Evolutionary conservation across 2,113 vertebrate species (phyloP).

Genomic region (Campylomormyrus numenius): DNA sequence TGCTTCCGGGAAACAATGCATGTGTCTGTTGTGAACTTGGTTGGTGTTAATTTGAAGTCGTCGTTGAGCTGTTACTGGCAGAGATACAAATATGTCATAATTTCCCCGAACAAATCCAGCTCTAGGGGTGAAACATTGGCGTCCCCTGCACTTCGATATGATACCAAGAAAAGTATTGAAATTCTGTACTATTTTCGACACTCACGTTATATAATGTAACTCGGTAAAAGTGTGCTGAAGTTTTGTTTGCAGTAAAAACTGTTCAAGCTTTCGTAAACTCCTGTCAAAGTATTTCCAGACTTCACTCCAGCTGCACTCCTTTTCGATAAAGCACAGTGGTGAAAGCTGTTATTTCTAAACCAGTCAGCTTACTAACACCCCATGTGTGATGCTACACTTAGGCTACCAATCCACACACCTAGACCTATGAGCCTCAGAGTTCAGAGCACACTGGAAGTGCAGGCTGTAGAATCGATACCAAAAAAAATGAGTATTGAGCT

Average conservation of each 20-base stretch:
- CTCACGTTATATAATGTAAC: background rate
- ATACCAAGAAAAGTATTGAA: background rate
- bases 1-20: background rate
- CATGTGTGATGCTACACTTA: background rate
- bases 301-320: background rate
- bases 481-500: background rate
- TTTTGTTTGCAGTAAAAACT: background rate
- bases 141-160: background rate
- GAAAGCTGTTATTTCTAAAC: background rate
- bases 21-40: background rate
- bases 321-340: background rate
- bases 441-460: background rate
- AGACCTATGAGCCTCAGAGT: background rate
- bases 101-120: background rate
- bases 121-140: background rate
- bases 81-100: background rate
- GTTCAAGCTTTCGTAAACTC: background rate
- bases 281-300: background rate
- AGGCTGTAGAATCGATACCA: background rate
- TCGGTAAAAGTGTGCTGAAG: background rate
- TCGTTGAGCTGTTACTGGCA: background rate
- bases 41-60: background rate
- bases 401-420: too few relatives aligned
- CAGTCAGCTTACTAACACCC: background rate
- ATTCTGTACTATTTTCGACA: background rate